Conservation (phyloP, 2,797 vertebrate species). For the Sebastes nivosus region DNA sequence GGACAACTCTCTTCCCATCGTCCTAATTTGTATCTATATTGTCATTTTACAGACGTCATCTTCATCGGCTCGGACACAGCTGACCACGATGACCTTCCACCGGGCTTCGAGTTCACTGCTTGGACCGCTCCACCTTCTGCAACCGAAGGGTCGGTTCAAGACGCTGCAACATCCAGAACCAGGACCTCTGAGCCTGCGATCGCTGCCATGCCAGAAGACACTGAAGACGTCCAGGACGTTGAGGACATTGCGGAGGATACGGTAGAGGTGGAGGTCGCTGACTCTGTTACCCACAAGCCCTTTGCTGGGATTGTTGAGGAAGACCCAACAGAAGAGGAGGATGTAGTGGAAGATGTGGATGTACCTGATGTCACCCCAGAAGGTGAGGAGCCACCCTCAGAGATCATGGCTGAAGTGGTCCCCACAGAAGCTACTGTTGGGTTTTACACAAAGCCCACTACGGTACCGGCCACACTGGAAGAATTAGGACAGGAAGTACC, state of each 20-base stretch:
- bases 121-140: neutral
- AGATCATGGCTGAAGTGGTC: neutral
- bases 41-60: slow-evolving; percentile 29
- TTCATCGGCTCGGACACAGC: slow-evolving; percentile 58
- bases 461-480: neutral
- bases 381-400: slow-evolving; percentile 26
- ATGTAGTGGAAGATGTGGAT: neutral
- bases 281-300: slow-evolving; percentile 4
- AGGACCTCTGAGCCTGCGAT: neutral
- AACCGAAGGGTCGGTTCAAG: neutral
- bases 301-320: neutral
- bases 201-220: neutral
- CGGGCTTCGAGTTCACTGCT: slow-evolving; percentile 8
- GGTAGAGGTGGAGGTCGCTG: neutral
- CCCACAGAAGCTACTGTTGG: slow-evolving; percentile 17
- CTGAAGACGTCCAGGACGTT: neutral
- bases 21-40: neutral
- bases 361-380: neutral
- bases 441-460: slow-evolving; percentile 14
- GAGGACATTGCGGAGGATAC: too few species aligned
- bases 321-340: neutral
- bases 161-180: neutral
- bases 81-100: neutral
- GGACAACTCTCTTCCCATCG: neutral
- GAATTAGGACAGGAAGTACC: neutral